These are phyloP conservation scores for Pelusios castaneus DNA, from an alignment of 2,113 vertebrate genomes.

Conservation along the genomic window DNA sequence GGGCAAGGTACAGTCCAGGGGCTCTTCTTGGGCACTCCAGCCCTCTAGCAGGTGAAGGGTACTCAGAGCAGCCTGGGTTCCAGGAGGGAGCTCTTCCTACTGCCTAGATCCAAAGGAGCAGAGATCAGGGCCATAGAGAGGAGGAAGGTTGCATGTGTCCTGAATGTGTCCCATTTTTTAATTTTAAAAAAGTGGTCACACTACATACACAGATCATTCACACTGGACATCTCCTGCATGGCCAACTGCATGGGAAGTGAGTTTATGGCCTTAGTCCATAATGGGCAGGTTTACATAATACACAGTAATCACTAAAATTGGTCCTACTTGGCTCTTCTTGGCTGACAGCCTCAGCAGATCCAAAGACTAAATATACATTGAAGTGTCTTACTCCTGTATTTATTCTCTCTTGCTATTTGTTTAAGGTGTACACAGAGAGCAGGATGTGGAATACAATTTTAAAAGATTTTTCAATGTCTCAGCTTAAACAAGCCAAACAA, in stretches of 20 bases:
- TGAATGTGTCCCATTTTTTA: too few species aligned
- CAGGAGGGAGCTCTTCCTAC: too few species aligned
- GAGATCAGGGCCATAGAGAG: too few species aligned
- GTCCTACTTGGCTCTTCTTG: neutral
- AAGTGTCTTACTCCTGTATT: neutral
- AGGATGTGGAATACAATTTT: neutral
- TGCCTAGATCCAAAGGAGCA: too few species aligned
- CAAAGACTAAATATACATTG: neutral
- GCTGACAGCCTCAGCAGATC: neutral
- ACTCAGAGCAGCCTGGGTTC: too few species aligned
- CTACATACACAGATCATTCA: neutral
- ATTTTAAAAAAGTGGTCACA: too few species aligned
- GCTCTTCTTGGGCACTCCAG: too few species aligned
- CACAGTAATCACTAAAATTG: neutral
- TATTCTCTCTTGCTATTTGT: neutral
- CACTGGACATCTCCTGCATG: neutral
- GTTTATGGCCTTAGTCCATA: neutral
- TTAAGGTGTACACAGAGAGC: neutral
- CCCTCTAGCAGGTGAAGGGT: too few species aligned
- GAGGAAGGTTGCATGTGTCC: too few species aligned
- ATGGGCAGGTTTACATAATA: neutral
- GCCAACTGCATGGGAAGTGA: neutral
- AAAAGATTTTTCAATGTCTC: neutral
- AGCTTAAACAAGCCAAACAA: neutral
- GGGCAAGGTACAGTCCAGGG: too few species aligned